Conservation (phyloP, 2,797 vertebrate species). For the Centropyge bicolor region DNA sequence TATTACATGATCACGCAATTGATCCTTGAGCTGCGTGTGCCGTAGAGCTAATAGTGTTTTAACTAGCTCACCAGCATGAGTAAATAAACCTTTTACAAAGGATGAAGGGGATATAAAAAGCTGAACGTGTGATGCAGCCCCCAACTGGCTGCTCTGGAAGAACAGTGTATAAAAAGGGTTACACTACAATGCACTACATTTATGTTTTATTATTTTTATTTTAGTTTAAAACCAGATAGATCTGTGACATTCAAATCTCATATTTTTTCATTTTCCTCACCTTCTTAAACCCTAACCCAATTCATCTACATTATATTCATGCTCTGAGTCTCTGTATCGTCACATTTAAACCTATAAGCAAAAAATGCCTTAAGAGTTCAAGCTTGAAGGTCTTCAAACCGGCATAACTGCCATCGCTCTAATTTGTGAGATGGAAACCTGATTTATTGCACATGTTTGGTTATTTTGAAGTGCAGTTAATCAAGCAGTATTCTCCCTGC, state of each 20-base stretch:
- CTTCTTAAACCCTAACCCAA: background rate
- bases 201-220: background rate
- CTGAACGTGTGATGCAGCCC: background rate
- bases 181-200: background rate
- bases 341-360: constrained; percentile 14
- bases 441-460: constrained; percentile 70
- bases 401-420: constrained; percentile 49
- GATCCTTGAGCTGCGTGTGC: background rate
- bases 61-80: background rate
- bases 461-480: constrained; percentile 65
- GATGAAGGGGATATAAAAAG: background rate
- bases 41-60: background rate
- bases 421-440: constrained; percentile 68
- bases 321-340: constrained; percentile 3
- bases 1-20: background rate
- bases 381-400: constrained; percentile 47
- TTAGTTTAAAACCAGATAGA: too few relatives aligned
- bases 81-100: constrained; percentile 11
- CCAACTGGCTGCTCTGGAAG: background rate
- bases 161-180: background rate
- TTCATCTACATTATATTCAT: constrained; percentile 1
- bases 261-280: background rate
- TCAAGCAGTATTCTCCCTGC: constrained; percentile 52
- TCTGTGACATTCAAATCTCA: background rate
- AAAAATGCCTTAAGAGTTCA: constrained; percentile 22